These are phyloP conservation scores for Coregonus suidteri DNA, from an alignment of 2,797 vertebrate species.

Conservation along the genomic window DNA sequence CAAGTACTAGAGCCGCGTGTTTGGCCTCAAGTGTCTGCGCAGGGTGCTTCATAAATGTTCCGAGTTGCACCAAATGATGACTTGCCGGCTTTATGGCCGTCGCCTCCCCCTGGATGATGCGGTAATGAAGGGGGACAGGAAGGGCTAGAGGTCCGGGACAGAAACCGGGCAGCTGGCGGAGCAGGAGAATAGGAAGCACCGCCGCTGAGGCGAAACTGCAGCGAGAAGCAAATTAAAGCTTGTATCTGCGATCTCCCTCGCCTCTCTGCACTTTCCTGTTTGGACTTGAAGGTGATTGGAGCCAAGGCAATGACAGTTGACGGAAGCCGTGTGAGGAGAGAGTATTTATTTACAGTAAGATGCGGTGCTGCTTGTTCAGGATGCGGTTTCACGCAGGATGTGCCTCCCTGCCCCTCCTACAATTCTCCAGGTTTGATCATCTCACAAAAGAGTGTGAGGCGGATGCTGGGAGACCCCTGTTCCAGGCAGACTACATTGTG, in stretches of 20 bases:
- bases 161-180: constrained; percentile 86
- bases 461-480: constrained; percentile 31
- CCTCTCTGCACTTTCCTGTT: constrained; percentile 97
- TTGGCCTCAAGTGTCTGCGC: constrained; percentile 42
- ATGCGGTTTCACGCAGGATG: constrained; percentile 99
- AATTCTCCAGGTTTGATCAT: constrained; percentile 81
- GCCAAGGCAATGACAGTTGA: constrained; percentile 95
- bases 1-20: not conserved
- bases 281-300: constrained; percentile 98
- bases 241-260: constrained; percentile 92
- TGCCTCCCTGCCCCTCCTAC: constrained; percentile 73
- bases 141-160: constrained; percentile 85
- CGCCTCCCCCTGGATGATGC: constrained; percentile 69
- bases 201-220: constrained; percentile 86
- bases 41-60: constrained; percentile 42
- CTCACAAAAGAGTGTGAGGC: constrained; percentile 74
- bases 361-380: constrained; percentile 94
- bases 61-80: constrained; percentile 58
- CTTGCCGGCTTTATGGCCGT: constrained; percentile 68
- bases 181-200: constrained; percentile 82
- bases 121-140: constrained; percentile 93
- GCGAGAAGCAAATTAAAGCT: constrained; percentile 93
- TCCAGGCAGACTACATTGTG: constrained; percentile 69
- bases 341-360: constrained; percentile 99
- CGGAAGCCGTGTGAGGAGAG: constrained; percentile 91